Evolutionary conservation across 2,888 invertebrate genomes (phyloP).

Genomic region (Stramonita haemastoma): DNA sequence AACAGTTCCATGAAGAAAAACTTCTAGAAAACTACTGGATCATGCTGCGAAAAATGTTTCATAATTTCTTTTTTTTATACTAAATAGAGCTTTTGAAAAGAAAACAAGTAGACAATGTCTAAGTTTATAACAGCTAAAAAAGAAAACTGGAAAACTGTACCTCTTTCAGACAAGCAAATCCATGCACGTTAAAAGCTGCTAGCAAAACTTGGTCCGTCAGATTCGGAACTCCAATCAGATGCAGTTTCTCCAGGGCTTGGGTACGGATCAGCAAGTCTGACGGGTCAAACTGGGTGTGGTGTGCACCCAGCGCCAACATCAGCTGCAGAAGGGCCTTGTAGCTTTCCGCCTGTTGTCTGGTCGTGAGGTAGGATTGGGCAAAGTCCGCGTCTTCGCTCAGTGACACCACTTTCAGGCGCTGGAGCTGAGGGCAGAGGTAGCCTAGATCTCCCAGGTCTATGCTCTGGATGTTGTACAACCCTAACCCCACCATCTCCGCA

Average conservation of each 20-base stretch:
- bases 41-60: too few species aligned
- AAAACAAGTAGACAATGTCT: too few species aligned
- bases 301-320: constrained; percentile 43
- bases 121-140: too few species aligned
- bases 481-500: constrained; percentile 39
- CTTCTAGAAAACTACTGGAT: too few species aligned
- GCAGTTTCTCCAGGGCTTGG: constrained; percentile 36
- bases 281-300: constrained; percentile 38
- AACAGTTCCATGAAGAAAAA: too few species aligned
- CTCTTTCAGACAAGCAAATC: constrained; percentile 34
- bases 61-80: too few species aligned
- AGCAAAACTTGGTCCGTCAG: constrained; percentile 44
- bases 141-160: not conserved
- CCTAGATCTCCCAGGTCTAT: constrained; percentile 51
- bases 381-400: constrained; percentile 41
- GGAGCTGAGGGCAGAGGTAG: constrained; percentile 48
- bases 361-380: constrained; percentile 28
- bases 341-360: constrained; percentile 16
- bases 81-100: too few species aligned
- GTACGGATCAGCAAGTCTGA: constrained; percentile 43
- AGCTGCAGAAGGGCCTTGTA: constrained; percentile 40
- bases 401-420: constrained; percentile 46
- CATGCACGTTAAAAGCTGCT: constrained; percentile 38
- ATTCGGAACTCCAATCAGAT: constrained; percentile 45
- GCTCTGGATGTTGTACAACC: constrained; percentile 49